Base-by-base conservation (phyloP, 2,113 vertebrate genomes). In the Progne subis region DNA sequence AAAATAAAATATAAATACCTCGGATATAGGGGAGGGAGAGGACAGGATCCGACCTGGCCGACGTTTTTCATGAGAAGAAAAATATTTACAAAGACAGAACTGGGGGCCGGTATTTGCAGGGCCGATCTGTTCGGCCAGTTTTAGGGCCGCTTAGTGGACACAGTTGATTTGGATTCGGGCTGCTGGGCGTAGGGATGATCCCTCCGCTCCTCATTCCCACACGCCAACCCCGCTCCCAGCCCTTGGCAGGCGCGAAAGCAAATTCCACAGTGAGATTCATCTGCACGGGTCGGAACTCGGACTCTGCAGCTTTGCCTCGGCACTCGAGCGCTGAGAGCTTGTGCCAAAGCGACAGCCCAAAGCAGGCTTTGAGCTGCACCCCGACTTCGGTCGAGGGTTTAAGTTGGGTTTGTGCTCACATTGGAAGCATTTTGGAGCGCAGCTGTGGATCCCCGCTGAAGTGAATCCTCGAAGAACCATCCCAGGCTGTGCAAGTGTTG, bases 351-450 rank as follows among this genome's bases (percentile, higher is more conserved):
- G 0, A 39, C 5, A 14, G 52, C 5, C 13, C 32, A 31, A 31
- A 39, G 28, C 56, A 9, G n/a, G 26, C 3, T 16, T 5, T 5
- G 11, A 50, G 25, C 17, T 21, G 55, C 49, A 13, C 28, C 26
- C 3, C 2, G 2, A 5, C 41, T 31, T 6, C 32, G 5, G 55
- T 11, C 12, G 4, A 6, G 11, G 28, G n/a, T 28, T 46, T 11
- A 10, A 20, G 4, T 3, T 3, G 9, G 32, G 18, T 20, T 63
- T 50, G 29, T 18, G 43, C 37, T 41, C 61, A 8, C 28, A 1
- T 0, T 5, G 10, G 74, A 16, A 74, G 39, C 9, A 1, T 21
- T 6, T 7, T 6, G 26, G 44, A 64, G 31, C 0, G 1, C 67
- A 6, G 37, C 1, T n/a, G 0, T 28, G 80, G 63, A 12, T 55